These are phyloP conservation scores for Nematostella vectensis DNA, from an alignment of 92 coral and sea anemone species.

Conservation along the genomic window DNA sequence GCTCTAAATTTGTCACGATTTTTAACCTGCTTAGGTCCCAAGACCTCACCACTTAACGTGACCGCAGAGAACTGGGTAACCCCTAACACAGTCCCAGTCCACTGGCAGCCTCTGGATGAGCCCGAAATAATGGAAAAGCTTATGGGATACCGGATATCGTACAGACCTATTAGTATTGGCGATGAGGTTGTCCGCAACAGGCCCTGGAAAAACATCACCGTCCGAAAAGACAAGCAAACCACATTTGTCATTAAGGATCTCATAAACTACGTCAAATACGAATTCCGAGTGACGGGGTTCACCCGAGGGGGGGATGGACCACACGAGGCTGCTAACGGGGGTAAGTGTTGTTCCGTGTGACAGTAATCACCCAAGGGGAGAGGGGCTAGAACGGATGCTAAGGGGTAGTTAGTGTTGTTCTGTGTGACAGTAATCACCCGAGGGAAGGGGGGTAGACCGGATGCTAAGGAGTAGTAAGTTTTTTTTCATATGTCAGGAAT, in stretches of 20 bases:
- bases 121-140: constrained; percentile 30
- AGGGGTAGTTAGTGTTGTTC: too few relatives aligned
- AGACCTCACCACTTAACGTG: constrained; percentile 41
- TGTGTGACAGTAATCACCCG: too few relatives aligned
- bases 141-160: constrained; percentile 58
- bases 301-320: constrained; percentile 65
- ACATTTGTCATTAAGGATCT: constrained; percentile 23
- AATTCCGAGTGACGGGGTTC: constrained; percentile 51
- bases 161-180: constrained; percentile 44
- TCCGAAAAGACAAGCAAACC: constrained; percentile 26
- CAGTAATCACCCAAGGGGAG: too few relatives aligned
- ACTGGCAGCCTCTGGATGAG: constrained; percentile 60
- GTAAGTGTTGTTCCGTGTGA: too few relatives aligned
- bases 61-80: constrained; percentile 51
- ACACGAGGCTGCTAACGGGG: constrained; percentile 39
- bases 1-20: too few relatives aligned
- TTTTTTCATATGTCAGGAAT: too few relatives aligned
- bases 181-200: constrained; percentile 27
- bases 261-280: constrained; percentile 36
- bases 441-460: too few relatives aligned
- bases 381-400: too few relatives aligned
- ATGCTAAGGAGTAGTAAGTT: too few relatives aligned
- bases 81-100: constrained; percentile 39
- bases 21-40: constrained; percentile 36
- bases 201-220: constrained; percentile 41